phyloP scores from a whole-genome alignment of 2,113 vertebrate genomes.

The Daboia siamensis region DNA sequence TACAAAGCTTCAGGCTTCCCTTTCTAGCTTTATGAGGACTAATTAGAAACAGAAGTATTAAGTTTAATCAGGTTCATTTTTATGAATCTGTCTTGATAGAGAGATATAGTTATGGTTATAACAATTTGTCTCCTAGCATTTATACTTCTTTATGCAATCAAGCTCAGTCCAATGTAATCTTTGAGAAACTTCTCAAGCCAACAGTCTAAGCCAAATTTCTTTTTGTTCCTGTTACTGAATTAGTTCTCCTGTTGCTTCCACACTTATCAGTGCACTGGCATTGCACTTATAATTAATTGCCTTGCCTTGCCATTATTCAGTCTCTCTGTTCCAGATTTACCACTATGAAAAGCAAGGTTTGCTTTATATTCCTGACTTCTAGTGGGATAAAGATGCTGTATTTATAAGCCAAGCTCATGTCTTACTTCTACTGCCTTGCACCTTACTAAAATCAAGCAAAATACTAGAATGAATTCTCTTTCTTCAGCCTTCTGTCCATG shows the following conservation, averaged over 20 bases:
- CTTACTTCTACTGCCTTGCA: neutral
- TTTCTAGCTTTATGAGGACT: conserved; percentile 24
- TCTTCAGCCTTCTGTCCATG: neutral
- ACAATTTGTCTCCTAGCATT: neutral
- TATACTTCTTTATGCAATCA: neutral
- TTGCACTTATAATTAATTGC: neutral
- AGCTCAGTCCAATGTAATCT: neutral
- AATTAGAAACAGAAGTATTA: conserved; percentile 36
- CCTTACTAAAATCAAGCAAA: neutral
- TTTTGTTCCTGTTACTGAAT: neutral
- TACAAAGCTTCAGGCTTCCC: neutral
- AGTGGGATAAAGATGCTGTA: neutral
- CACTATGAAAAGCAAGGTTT: neutral
- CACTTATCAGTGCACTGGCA: neutral
- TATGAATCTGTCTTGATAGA: neutral
- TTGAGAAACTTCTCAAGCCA: neutral
- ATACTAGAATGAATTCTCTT: neutral
- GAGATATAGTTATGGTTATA: neutral
- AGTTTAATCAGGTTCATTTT: neutral
- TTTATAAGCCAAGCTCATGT: neutral
- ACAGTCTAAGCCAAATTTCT: conserved; percentile 4
- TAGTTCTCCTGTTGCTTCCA: neutral
- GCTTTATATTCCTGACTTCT: neutral
- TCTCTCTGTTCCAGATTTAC: neutral
- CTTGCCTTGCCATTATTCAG: neutral